Base-by-base conservation (phyloP, 2,888 invertebrate genomes). In the Oligia fasciuncula region DNA sequence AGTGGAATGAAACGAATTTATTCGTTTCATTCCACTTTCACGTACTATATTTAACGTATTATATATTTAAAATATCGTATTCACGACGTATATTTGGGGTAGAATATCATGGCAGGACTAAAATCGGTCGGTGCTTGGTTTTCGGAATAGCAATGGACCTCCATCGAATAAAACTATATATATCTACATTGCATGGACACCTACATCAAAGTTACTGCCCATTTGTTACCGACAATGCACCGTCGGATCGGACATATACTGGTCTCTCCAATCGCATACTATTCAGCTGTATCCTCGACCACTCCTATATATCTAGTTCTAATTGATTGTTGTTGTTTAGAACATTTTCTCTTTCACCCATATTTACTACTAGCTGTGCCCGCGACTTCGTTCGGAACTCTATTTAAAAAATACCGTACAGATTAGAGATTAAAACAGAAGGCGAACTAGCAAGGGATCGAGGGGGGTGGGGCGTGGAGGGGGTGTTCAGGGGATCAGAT, bases 191-290 rank as follows among this genome's bases (percentile, higher is more conserved):
- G 29, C 29, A 29, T 29, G 40, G 17, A 5, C 17, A 40, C 6
- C n/a, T 40, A 19, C 9, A 62, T 35, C 19, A 62, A 35, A 43
- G 23, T 54, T 19, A 35, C 17, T 78, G 71, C 23, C 40, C 46
- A 78, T 78, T 51, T 78, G 29, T 49, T 43, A 60, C n/a, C 17
- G 62, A 40, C 60, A 49, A 54, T 29, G 13, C 23, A 23, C 0
- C 9, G 29, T 46, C 75, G 73, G 19, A 70, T 46, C 75, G 73
- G 19, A 70, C 62, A 54, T 29, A 35, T 60, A 60, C 54, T 19
- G 35, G 13, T 62, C 35, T 51, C 29, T 51, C 40, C 46, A 17
- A 68, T 68, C n/a, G n/a, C 8, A 23, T 1, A 54, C 46, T 40
- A 54, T 49, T 40, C 14, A 68, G n/a, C 29, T 69, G 23, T 46